Conservation (phyloP, 2,797 vertebrate genomes). For the Phoeniculus purpureus region DNA sequence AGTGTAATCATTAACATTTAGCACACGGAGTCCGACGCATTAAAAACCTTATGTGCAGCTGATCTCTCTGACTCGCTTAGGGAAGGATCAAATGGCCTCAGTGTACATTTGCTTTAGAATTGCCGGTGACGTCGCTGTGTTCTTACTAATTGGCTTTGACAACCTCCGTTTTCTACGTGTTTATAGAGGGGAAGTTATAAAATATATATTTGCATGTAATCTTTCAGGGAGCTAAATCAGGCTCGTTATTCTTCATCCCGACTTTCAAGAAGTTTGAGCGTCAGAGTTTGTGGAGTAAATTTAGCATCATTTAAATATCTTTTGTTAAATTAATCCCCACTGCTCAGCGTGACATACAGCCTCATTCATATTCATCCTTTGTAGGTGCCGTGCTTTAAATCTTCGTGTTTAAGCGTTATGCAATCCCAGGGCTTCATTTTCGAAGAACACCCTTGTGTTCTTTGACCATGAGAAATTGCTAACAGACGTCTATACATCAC, state of each 20-base stretch:
- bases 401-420: not conserved
- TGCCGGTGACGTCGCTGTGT: not conserved
- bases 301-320: not conserved
- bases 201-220: not conserved
- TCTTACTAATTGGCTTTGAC: not conserved
- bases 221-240: not conserved
- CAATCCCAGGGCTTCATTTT: not conserved
- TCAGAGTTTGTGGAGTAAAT: not conserved
- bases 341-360: not conserved
- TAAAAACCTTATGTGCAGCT: slow-evolving; percentile 18
- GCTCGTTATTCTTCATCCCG: not conserved
- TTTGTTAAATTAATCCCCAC: not conserved
- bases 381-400: not conserved
- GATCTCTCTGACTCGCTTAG: not conserved
- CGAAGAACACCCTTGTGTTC: not conserved
- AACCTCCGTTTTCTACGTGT: not conserved
- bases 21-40: slow-evolving; percentile 24
- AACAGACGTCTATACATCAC: too few relatives aligned
- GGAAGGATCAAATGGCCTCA: not conserved
- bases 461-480: not conserved
- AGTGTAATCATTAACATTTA: slow-evolving; percentile 28
- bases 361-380: not conserved
- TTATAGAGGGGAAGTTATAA: not conserved
- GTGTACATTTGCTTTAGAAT: not conserved
- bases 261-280: not conserved